Evolutionary conservation across 64 coral and sea anemone species (phyloP), one percentile per base, ranked within the genome.

Genomic region (Porites lutea): DNA sequence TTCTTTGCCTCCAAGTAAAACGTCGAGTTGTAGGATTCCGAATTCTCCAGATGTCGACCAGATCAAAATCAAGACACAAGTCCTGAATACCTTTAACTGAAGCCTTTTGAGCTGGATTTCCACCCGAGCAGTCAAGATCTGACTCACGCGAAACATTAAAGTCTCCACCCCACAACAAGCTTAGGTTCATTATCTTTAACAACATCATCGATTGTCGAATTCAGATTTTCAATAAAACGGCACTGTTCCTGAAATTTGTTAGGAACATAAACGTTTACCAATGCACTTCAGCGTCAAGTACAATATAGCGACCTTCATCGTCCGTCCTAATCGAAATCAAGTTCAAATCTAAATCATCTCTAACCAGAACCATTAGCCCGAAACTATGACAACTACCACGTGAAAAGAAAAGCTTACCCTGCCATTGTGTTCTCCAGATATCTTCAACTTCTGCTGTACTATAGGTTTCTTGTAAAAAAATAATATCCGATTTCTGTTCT

Each of bases 241-340:
- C 51, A 52, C 13, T 82, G 79, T 0, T 59, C 55, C 0, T 82
- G 22, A 4, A 58, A 52, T 61, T 27, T 60, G 61, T 82, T 82
- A 4, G 79, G 79, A 21, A 13, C 22, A 22, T 82, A 82, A 13
- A 59, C 8, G n/a, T 82, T 61, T 15, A 82, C 23, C 5, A 82
- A 22, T 13, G 74, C 64, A 89, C 77, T 63, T 49, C 44, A 15
- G 73, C 51, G 48, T 57, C 14, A 12, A 90, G 37, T 49, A 79
- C 66, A 9, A 90, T 46, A 70, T 50, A 79, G 16, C 88, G 57
- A 47, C 88, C 88, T 9, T 90, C 19, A 48, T 48, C 59, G n/a
- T 90, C 37, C 47, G 64, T 21, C 23, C 27, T 63, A 49, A 67
- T 16, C n/a, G 65, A 67, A 2, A 6, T 78, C 51, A 52, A n/a